Evolutionary conservation across 1,140 invertebrate species (phyloP).

Genomic region (Calosoma granatense): DNA sequence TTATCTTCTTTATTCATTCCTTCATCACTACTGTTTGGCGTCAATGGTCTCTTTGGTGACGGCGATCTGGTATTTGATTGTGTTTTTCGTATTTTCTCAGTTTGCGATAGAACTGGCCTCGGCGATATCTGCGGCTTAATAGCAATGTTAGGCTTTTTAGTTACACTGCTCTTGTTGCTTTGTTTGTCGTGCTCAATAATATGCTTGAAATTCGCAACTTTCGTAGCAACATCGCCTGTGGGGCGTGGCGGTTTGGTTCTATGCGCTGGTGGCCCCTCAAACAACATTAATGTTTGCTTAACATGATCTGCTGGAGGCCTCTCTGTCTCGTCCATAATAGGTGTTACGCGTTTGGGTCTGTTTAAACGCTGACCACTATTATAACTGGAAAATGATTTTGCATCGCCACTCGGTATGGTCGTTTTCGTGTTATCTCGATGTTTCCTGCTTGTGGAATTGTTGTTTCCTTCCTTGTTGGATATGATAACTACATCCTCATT

Average conservation of each 20-base stretch:
- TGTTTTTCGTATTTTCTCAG: not conserved
- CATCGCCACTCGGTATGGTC: constrained; percentile 13
- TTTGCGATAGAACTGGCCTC: constrained; percentile 21
- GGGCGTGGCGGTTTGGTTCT: constrained; percentile 37
- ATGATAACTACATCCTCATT: constrained; percentile 29
- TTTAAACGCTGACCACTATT: constrained; percentile 31
- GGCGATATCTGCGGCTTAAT: constrained; percentile 38
- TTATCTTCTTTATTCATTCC: constrained; percentile 1
- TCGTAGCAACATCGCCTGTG: constrained; percentile 53
- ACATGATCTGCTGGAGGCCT: constrained; percentile 77
- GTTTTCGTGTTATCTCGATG: constrained; percentile 13
- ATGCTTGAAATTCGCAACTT: constrained; percentile 52
- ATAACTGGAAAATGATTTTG: constrained; percentile 32
- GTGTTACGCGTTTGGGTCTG: constrained; percentile 52
- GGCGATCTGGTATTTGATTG: not conserved
- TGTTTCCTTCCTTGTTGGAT: constrained; percentile 18
- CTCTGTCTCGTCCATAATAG: constrained; percentile 66
- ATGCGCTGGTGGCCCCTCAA: constrained; percentile 58
- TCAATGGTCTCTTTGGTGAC: not conserved
- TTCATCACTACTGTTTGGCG: not conserved
- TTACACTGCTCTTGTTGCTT: constrained; percentile 25
- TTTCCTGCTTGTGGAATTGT: constrained; percentile 18
- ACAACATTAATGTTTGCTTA: constrained; percentile 71
- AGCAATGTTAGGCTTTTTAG: constrained; percentile 25
- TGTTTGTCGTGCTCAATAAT: constrained; percentile 42